Evolutionary conservation across 2,113 vertebrate species (phyloP).

Genomic region (Myrmecophaga tridactyla): DNA sequence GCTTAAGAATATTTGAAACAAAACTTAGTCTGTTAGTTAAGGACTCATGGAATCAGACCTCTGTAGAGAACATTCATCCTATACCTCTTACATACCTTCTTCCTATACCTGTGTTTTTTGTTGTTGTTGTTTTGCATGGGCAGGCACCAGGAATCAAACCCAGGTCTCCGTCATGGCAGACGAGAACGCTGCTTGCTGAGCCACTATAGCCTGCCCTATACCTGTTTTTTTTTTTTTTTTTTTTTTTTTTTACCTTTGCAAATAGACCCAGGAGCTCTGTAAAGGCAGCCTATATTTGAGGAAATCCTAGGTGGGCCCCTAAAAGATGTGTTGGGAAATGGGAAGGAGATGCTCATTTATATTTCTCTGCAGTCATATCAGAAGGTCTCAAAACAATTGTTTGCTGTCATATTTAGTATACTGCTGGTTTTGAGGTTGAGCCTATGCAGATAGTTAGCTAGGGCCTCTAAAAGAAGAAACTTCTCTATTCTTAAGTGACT

Average conservation of each 20-base stretch:
- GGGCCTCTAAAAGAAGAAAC: constrained; percentile 43
- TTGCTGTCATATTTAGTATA: constrained; percentile 43
- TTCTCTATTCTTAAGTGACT: constrained; percentile 45
- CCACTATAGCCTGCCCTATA: too few relatives aligned
- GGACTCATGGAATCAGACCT: background rate
- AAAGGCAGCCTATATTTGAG: background rate
- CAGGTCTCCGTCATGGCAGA: too few relatives aligned
- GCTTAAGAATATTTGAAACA: background rate
- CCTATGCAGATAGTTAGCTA: constrained; percentile 13
- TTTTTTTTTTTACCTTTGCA: background rate
- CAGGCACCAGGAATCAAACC: too few relatives aligned
- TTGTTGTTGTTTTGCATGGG: too few relatives aligned
- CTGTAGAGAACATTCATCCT: background rate
- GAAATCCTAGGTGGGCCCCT: background rate
- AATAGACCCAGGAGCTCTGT: background rate
- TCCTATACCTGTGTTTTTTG: background rate
- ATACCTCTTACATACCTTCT: background rate
- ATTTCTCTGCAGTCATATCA: background rate
- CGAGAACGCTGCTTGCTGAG: too few relatives aligned
- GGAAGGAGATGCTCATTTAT: background rate
- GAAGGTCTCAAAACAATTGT: background rate
- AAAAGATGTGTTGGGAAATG: background rate
- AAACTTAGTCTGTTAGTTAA: background rate
- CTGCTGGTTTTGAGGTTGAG: constrained; percentile 20
- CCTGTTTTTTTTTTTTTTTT: too few relatives aligned